These are phyloP conservation scores for Mamestra configurata DNA, from an alignment of 1,140 invertebrate genomes.

Conservation along the genomic window DNA sequence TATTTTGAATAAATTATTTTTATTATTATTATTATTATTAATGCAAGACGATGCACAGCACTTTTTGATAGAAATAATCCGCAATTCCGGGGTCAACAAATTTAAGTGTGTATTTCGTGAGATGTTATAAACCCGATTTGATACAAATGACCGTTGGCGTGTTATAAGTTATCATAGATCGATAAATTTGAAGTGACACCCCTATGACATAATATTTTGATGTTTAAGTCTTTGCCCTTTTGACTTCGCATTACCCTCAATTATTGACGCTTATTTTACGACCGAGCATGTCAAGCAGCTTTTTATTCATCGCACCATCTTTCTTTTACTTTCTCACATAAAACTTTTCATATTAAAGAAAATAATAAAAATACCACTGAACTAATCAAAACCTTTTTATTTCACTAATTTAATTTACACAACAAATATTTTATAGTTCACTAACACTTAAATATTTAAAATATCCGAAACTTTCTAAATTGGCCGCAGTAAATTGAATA, in stretches of 20 bases:
- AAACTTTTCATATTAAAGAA: not conserved
- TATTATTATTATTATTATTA: too few species aligned
- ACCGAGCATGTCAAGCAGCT: not conserved
- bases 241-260: conserved; percentile 4
- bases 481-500: conserved; percentile 20
- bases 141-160: too few species aligned
- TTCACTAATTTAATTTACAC: conserved; percentile 28
- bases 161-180: too few species aligned
- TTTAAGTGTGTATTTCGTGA: too few species aligned
- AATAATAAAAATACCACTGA: conserved; percentile 21
- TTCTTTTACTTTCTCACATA: not conserved
- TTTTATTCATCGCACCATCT: not conserved
- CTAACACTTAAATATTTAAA: conserved; percentile 22
- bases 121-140: too few species aligned
- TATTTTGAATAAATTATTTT: too few species aligned
- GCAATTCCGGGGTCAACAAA: too few species aligned
- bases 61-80: too few species aligned
- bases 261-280: not conserved
- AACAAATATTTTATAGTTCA: not conserved
- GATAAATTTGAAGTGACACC: not conserved
- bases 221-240: not conserved
- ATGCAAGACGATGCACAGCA: too few species aligned
- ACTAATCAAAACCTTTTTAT: conserved; percentile 17
- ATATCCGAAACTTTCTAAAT: conserved; percentile 22
- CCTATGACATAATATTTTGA: too few species aligned